Base-by-base conservation (phyloP, 2,113 vertebrate species). In the Mungos mungo region DNA sequence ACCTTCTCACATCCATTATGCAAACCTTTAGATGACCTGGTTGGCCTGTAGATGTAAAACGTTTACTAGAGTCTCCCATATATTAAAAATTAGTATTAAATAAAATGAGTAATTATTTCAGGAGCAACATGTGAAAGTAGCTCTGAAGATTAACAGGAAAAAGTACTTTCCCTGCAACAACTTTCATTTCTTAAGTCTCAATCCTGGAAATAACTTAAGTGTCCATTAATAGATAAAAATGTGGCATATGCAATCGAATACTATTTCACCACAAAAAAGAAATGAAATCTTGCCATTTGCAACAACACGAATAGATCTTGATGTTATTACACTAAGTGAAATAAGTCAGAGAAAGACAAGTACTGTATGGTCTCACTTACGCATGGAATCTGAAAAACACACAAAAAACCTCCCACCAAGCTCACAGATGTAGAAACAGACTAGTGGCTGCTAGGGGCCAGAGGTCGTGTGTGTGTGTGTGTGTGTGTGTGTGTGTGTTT, bases 61-160 rank as follows among this genome's bases (percentile, higher is more conserved):
- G 0, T 88, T 90, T 85, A 87, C 57, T 94, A 57, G 2, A 72
- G 60, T 93, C 27, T 25, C 50, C 45, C 25, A 87, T 45, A 87
- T 35, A 92, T 76, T 96, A 94, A 72, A 3, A 90, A 50, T 5
- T 69, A 60, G 27, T 83, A 93, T 25, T 35, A 95, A 96, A 95
- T 79, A 93, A 84, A 83, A 47, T 5, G 86, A 86, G 5, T 77
- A 80, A 94, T 66, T 90, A 94, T 87, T 69, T 91, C 33, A 94
- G 54, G 41, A 76, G 25, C 8, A 60, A 85, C 50, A 93, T 25
- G 45, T 77, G 52, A 76, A 95, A 92, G 45, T 5, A 92, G 19
- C 16, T 90, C 13, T 93, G 50, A 92, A 74, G 31, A 35, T 74
- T 82, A 95, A 87, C 0, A 60, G 25, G 65, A 77, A n/a, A 87